Base-by-base conservation (phyloP, 2,888 invertebrate genomes). In the Buathra laborator region DNA sequence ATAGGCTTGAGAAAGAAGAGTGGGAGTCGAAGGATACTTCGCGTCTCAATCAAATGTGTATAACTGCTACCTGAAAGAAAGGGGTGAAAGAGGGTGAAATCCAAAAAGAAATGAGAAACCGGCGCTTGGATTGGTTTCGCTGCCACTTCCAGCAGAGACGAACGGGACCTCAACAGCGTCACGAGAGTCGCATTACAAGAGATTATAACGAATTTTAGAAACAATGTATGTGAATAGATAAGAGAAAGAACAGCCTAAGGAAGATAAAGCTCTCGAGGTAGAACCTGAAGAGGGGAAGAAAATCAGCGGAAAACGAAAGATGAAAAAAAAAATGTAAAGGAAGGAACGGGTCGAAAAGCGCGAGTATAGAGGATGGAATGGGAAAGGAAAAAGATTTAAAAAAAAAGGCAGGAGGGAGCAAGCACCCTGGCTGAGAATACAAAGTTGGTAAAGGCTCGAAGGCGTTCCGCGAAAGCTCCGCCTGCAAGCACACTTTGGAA, bases 391-490 rank as follows among this genome's bases (percentile, higher is more conserved):
- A 84, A 81, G 56, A 56, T 29, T 16, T 19, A 59, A 59, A 29
- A 74, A 80, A 79, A 59, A 51, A 72, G 32, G 16, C 64, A 62
- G 71, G 71, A 80, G 81, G 51, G 75, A 79, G n/a, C 53, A 46
- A 46, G 53, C 37, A 53, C 82, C 75, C 81, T 76, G 19, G 64
- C 9, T 24, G 68, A 59, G 76, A 48, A 62, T 81, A 62, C 48
- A 77, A 77, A 85, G 82, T 53, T 71, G 46, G 71, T 56, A 53
- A 86, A 70, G 70, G 67, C 56, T 72, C 85, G 89, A 90, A 91
- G 93, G 93, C 92, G 93, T 90, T 89, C 88, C 90, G 86, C 51
- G 79, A 89, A 91, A 90, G 92, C 92, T 91, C 93, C 93, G 93
- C 93, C 93, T 89, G 93, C 91, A 93, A 93, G 92, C 92, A 91